Base-by-base conservation (phyloP, 2,797 vertebrate species). In the Rhinichthys osculus region DNA sequence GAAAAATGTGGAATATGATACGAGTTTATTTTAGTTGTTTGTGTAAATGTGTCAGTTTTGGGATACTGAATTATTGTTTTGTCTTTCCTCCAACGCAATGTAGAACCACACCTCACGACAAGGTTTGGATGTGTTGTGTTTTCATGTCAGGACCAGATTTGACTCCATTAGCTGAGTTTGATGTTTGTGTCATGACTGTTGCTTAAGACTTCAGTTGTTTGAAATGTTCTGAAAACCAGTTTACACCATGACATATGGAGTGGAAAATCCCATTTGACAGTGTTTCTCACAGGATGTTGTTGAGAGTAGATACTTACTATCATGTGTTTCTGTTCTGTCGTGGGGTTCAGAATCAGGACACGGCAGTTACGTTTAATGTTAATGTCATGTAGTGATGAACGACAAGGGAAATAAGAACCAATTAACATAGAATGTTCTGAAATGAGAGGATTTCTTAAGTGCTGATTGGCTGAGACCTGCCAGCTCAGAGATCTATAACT, bases 381-480 rank as follows among this genome's bases (percentile, higher is more conserved):
- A 81, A 72, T 44, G 44, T 76, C 66, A 27, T 62, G 47, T n/a
- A n/a, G 44, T 74, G 64, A 81, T 82, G 62, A 47, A 77, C n/a
- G 30, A 66, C 33, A 64, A 70, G 14, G 57, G 35, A 91, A 83
- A 81, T 87, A 78, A 86, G 81, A 62, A 38, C 3, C 21, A 78
- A 94, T 91, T 91, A 91, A 87, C 90, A 83, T 90, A 89, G 78
- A 89, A 87, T 90, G 86, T 92, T 52, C 52, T 90, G 92, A 82
- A 94, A 94, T 94, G 93, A 91, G 87, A 92, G 89, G 89, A 92
- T 93, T 95, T 90, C 89, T 92, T 40, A 35, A 66, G 33, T 73
- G 7, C 84, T 82, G 83, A 87, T 88, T 78, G 82, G 69, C 52
- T 89, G 52, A 47, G 64, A 69, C 50, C 35, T 71, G 27, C 64